Evolutionary conservation across 2,113 vertebrate species (phyloP).

Genomic region (Diadophis punctatus): DNA sequence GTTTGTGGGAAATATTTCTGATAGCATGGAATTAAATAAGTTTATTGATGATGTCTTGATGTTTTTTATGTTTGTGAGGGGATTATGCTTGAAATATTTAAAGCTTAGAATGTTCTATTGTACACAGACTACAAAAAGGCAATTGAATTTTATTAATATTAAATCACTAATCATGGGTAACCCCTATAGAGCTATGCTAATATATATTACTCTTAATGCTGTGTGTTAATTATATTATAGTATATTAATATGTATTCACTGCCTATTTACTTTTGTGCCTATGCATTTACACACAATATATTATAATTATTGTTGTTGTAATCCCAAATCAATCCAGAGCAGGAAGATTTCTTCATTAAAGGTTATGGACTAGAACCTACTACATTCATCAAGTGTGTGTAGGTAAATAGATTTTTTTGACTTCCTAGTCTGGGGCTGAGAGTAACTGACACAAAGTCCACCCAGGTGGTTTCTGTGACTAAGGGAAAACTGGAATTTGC

Average conservation of each 20-base stretch:
- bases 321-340: neutral
- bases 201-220: constrained; percentile 1
- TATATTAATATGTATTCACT: neutral
- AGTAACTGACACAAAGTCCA: neutral
- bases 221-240: neutral
- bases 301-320: neutral
- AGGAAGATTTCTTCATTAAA: neutral
- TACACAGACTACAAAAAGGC: neutral
- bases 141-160: neutral
- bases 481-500: neutral
- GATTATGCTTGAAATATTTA: neutral
- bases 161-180: neutral
- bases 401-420: neutral
- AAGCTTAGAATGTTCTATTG: constrained; percentile 1
- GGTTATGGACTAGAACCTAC: neutral
- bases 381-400: neutral
- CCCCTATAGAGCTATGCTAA: neutral
- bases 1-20: neutral
- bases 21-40: neutral
- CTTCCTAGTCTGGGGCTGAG: neutral
- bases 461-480: neutral
- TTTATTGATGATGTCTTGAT: neutral
- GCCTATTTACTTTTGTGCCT: neutral
- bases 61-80: neutral
- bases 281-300: neutral